These are phyloP conservation scores for Digitonthophagus gazella DNA, from an alignment of 2,888 invertebrate species.

Conservation along the genomic window DNA sequence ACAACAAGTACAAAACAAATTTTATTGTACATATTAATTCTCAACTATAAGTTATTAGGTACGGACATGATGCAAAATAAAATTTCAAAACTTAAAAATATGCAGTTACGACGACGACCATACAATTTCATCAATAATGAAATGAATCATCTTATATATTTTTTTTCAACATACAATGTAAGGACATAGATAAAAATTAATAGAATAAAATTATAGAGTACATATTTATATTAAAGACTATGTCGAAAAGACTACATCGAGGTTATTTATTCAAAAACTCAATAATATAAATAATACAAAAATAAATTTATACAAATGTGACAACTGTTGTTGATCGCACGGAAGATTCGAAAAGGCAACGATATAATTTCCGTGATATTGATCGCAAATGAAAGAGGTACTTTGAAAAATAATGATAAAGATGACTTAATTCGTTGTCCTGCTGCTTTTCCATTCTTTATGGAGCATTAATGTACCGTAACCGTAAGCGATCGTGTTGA, in stretches of 20 bases:
- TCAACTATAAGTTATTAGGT: conserved; percentile 20
- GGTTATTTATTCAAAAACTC: not conserved
- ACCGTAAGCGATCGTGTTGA: conserved; percentile 78
- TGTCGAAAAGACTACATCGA: not conserved
- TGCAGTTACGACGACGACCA: not conserved
- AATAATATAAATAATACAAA: conserved; percentile 12
- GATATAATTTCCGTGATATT: conserved; percentile 17
- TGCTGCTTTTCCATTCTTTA: conserved; percentile 66
- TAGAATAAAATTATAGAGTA: conserved; percentile 7
- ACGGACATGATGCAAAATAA: conserved; percentile 20
- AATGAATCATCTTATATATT: conserved; percentile 14
- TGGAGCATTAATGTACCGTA: conserved; percentile 74
- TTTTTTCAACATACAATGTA: not conserved
- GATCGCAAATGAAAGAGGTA: conserved; percentile 6
- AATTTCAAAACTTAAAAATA: conserved; percentile 24
- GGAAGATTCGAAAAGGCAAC: conserved; percentile 14
- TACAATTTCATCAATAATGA: conserved; percentile 13
- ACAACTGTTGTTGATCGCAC: conserved; percentile 14
- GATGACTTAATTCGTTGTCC: conserved; percentile 41
- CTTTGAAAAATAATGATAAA: not conserved
- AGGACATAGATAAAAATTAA: not conserved
- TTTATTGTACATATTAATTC: too few species aligned
- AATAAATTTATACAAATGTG: conserved; percentile 7
- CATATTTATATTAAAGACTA: conserved; percentile 18
- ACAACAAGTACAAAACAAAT: too few species aligned